phyloP scores from a whole-genome alignment of 2,113 vertebrate genomes.

The Tupaia chinensis region DNA sequence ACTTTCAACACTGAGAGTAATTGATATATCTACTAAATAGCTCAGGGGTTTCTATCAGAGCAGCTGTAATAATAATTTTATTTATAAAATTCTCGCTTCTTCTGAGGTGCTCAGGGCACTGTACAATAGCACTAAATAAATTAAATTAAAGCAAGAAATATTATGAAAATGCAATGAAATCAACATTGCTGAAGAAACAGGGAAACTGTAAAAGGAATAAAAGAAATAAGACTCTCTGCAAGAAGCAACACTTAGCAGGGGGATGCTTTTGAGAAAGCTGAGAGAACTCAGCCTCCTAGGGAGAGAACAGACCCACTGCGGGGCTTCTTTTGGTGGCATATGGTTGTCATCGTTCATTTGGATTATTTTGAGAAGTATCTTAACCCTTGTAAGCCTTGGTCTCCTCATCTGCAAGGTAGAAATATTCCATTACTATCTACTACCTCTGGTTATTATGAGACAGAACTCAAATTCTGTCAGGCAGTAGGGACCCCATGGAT shows the following conservation, averaged over 20 bases:
- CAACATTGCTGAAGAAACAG: slow-evolving; percentile 33
- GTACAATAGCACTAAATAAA: slow-evolving; percentile 76
- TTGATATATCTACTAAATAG: slow-evolving; percentile 69
- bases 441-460: not conserved
- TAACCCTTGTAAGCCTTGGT: not conserved
- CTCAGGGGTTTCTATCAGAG: slow-evolving; percentile 70
- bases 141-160: slow-evolving; percentile 81
- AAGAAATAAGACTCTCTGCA: not conserved
- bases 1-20: slow-evolving; percentile 64
- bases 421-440: not conserved
- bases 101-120: slow-evolving; percentile 69
- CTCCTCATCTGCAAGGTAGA: not conserved
- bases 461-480: not conserved
- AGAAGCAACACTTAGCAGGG: not conserved
- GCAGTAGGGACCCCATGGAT: not conserved
- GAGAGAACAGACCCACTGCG: rapidly evolving
- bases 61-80: slow-evolving; percentile 78
- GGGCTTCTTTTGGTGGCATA: not conserved
- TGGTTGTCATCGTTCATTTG: not conserved
- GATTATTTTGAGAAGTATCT: not conserved
- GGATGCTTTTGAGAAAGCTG: not conserved
- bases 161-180: slow-evolving; percentile 78
- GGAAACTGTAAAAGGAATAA: not conserved
- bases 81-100: slow-evolving; percentile 75
- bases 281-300: not conserved